Base-by-base conservation (phyloP, 2,888 invertebrate genomes). In the Morpho achilles region DNA sequence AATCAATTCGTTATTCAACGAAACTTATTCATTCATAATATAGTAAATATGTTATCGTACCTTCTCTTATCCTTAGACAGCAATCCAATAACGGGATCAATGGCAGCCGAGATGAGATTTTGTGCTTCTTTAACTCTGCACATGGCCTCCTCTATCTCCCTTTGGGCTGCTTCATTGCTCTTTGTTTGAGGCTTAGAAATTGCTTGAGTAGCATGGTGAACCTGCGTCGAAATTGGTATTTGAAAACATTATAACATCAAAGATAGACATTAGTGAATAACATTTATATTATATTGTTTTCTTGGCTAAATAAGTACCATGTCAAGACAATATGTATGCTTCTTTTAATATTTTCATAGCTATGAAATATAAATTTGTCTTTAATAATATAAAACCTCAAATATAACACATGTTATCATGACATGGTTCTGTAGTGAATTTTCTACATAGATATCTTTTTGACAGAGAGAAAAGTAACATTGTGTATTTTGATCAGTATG, bases 61-160 rank as follows among this genome's bases (percentile, higher is more conserved):
- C 94, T 94, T 57, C 96, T 91, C 75, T 97, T 96, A 70, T 97
- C 96, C 79, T 97, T 96, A 1, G 96, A 95, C 32, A 97, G 82
- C 87, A 96, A 93, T 7, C 96, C 96, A 70, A 97, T 96, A 57
- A 97, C 96, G 0, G 97, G 97, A 86, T 97, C 98, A 64, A 98
- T 97, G 9, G 97, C 97, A 7, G 98, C 98, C 0, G 97, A 96
- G 65, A 99, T 97, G 73, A 98, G 93, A 78, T 96, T 97, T 82
- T 98, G 98, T 0, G 98, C 98, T 85, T 99, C 98, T 77, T 98
- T 98, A 0, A 98, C 98, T 64, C 98, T 92, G 50, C 97, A 96
- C 98, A 99, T 98, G 0, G 98, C 98, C 80, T 98, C 98, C 80
- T 98, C 98, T 58, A 99, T 98, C 87, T 98, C 98, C 49, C 96